phyloP scores from a whole-genome alignment of 2,797 vertebrate genomes.

The Acipenser ruthenus region DNA sequence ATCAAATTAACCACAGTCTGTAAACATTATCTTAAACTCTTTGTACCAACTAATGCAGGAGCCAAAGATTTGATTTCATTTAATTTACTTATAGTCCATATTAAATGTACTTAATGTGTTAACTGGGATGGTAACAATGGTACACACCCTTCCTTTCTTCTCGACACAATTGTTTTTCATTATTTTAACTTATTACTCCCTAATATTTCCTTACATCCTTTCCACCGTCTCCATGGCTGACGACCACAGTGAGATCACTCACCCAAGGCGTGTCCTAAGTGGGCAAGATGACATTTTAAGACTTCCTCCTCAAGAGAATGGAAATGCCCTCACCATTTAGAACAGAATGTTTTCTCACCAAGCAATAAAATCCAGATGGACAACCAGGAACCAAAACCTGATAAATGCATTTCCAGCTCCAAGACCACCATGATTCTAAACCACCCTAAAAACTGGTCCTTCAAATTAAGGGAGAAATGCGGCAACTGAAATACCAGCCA shows the following conservation, averaged over 20 bases:
- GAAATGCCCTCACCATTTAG: background rate
- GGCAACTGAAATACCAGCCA: too few relatives aligned
- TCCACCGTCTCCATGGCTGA: conserved; percentile 11
- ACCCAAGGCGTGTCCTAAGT: conserved; percentile 15
- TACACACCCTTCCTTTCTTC: background rate
- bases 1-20: too few relatives aligned
- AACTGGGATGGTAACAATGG: too few relatives aligned
- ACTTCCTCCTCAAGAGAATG: conserved; percentile 7
- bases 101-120: too few relatives aligned
- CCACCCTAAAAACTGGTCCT: conserved; percentile 21
- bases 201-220: conserved; percentile 2
- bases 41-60: too few relatives aligned
- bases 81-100: too few relatives aligned
- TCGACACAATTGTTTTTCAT: background rate
- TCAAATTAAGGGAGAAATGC: too few relatives aligned
- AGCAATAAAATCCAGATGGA: conserved; percentile 18
- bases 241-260: conserved; percentile 9
- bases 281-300: conserved; percentile 8
- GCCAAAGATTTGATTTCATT: too few relatives aligned
- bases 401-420: conserved; percentile 19
- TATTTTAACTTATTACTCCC: conserved; percentile 11
- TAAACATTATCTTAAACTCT: too few relatives aligned
- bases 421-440: conserved; percentile 43
- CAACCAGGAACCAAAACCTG: conserved; percentile 11
- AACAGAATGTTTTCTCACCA: conserved; percentile 14